Percentiles rank a stretch among this genome's conserved stretches.
These are phyloP conservation scores for Lasioglossum vierecki DNA, from an alignment of 2,888 invertebrate genomes.

Conservation along the genomic window DNA sequence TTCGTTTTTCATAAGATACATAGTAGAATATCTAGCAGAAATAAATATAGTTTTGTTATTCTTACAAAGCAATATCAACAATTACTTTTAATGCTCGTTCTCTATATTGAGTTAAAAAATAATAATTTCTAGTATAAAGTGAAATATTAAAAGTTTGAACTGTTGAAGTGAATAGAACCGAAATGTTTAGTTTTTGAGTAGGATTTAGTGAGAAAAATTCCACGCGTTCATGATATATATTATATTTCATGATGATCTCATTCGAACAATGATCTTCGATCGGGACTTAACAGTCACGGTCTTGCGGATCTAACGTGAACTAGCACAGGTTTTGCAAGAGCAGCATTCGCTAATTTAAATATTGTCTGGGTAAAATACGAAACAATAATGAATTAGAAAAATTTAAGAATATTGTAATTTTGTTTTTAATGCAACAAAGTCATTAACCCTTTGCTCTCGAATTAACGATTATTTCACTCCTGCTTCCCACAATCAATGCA, in stretches of 20 bases:
- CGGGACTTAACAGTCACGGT: background rate
- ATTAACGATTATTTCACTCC: no score
- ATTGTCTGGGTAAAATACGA: no score
- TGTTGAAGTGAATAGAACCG: background rate
- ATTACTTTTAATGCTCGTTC: no score
- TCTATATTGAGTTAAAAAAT: background rate
- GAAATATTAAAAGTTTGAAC: background rate
- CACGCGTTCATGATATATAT: background rate
- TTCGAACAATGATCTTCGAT: background rate
- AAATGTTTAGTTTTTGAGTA: background rate
- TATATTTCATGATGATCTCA: background rate
- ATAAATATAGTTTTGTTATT: no score
- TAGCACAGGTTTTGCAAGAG: constrained; percentile 37
- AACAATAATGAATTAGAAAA: no score
- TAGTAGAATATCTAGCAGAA: no score
- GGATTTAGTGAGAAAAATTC: background rate
- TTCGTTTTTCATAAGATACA: no score
- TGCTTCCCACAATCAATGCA: no score
- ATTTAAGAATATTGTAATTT: no score
- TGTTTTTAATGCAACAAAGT: no score
- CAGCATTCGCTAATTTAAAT: constrained; percentile 18
- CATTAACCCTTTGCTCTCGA: no score
- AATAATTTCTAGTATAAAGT: background rate
- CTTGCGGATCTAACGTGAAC: constrained; percentile 7
- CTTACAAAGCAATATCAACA: background rate